Evolutionary conservation across 2,888 invertebrate genomes (phyloP).

Genomic region (Hirtodrosophila duncani): DNA sequence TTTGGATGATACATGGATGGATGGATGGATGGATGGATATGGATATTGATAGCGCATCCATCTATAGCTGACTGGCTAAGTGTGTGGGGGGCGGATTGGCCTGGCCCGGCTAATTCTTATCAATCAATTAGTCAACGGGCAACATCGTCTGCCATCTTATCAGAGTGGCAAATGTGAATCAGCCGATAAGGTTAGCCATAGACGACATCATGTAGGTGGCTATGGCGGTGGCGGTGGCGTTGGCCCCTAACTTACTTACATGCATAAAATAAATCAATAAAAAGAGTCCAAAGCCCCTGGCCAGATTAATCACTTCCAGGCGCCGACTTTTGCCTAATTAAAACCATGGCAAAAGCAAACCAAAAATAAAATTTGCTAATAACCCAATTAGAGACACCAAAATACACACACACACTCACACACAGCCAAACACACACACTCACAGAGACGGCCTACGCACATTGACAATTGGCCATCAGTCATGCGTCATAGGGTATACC

Average conservation of each 20-base stretch:
- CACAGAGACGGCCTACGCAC: conserved; percentile 21
- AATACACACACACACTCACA: conserved; percentile 2
- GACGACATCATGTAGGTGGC: conserved; percentile 10
- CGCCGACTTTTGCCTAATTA: conserved; percentile 18
- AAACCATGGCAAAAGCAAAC: conserved; percentile 37
- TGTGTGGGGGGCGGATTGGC: not conserved
- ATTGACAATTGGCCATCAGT: not conserved
- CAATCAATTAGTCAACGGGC: conserved; percentile 52
- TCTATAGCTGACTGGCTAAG: not conserved
- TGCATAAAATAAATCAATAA: conserved; percentile 41
- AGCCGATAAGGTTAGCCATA: conserved; percentile 20
- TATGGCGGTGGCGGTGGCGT: conserved; percentile 23
- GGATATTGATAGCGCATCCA: not conserved
- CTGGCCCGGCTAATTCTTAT: conserved; percentile 6
- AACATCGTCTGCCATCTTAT: conserved; percentile 10
- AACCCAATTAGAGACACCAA: conserved; percentile 58
- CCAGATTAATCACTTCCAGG: conserved; percentile 40
- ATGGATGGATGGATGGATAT: too few relatives aligned
- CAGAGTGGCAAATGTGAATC: conserved; percentile 34
- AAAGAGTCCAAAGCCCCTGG: conserved; percentile 20
- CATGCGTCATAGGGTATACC: conserved; percentile 48
- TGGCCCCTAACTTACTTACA: conserved; percentile 21
- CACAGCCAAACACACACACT: conserved; percentile 1
- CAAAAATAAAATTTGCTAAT: conserved; percentile 64
- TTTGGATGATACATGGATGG: too few relatives aligned